Base-by-base conservation (phyloP, 35 echinoderm and acorn worm genomes). In the Chiridota heheva region DNA sequence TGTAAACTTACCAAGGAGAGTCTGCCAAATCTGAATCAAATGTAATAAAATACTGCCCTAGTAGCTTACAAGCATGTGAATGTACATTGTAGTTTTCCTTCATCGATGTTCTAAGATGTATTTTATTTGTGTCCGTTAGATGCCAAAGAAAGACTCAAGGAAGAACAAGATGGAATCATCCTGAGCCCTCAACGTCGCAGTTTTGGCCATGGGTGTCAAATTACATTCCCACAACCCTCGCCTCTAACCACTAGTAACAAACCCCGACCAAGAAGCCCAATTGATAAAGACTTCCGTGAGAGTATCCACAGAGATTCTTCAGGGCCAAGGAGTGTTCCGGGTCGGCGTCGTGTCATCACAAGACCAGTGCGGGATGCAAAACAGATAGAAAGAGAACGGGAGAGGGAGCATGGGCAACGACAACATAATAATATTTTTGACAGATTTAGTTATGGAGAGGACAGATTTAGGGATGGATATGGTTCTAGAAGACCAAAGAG, bases 171-270 rank as follows among this genome's bases (percentile, higher is more conserved):
- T 69, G 89, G 95, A 15, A 98, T 98, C 18, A 81, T 98, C 12
- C 85, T 98, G 1, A 98, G 95, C 63, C 93, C 95, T 42, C 95
- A 98, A 63, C 85, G 95, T 18, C 89, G 95, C 10, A 98, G 95
- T 76, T 98, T 98, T 63, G 82, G 84, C n/a, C 95, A 92, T 42
- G 95, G 95, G 13, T 97, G 94, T 42, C 89, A 91, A 30, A 84
- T 91, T 25, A 68, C 84, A 18, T 58, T 65, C 58, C 66, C 77
- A 28, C 73, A 58, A 55, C 73, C 47, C 22, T 77, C 73, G 2
- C 39, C 47, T 60, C 31, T 77, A 20, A 41, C 73, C 15, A 22
- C 73, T 29, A 55, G 60, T 16, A 29, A 35, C 17, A 29, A 22
- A 53, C 48, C 48, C 48, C 32, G 73, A 40, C 73, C 73, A 36